phyloP scores from a whole-genome alignment of 2,888 invertebrate species.

The Tethea ocularis region DNA sequence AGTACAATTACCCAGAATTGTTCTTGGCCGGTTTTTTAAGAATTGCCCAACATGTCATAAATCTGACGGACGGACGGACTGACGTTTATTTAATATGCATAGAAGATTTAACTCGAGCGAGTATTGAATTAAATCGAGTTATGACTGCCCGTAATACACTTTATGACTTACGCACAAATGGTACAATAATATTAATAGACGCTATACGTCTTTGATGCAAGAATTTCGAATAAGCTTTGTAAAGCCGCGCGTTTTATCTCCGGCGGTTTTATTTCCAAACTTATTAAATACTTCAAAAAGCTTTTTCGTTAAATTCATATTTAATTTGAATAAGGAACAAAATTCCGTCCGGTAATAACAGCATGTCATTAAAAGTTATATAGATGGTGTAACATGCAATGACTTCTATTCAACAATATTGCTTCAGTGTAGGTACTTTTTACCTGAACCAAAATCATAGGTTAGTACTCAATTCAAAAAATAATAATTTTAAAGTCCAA shows the following conservation, averaged over 20 bases:
- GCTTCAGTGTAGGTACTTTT: no score
- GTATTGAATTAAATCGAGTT: slow-evolving; percentile 78
- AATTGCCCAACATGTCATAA: slow-evolving; percentile 62
- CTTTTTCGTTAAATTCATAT: neutral
- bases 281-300: neutral
- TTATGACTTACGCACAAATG: slow-evolving; percentile 42
- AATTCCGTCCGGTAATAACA: neutral
- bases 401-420: no score
- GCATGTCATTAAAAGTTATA: no score
- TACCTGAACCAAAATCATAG: no score
- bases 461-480: no score
- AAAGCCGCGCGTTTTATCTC: neutral
- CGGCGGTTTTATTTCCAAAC: neutral
- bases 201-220: slow-evolving; percentile 24
- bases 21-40: slow-evolving; percentile 20
- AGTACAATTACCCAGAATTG: slow-evolving; percentile 4
- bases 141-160: slow-evolving; percentile 59
- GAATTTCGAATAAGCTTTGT: slow-evolving; percentile 10
- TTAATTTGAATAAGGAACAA: neutral
- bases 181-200: slow-evolving; percentile 56
- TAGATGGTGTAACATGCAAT: no score
- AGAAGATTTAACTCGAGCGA: slow-evolving; percentile 75
- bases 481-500: no score
- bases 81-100: slow-evolving; percentile 79
- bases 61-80: slow-evolving; percentile 62